Evolutionary conservation across 1,140 invertebrate species (phyloP).

Genomic region (Drosophila ogumai): DNA sequence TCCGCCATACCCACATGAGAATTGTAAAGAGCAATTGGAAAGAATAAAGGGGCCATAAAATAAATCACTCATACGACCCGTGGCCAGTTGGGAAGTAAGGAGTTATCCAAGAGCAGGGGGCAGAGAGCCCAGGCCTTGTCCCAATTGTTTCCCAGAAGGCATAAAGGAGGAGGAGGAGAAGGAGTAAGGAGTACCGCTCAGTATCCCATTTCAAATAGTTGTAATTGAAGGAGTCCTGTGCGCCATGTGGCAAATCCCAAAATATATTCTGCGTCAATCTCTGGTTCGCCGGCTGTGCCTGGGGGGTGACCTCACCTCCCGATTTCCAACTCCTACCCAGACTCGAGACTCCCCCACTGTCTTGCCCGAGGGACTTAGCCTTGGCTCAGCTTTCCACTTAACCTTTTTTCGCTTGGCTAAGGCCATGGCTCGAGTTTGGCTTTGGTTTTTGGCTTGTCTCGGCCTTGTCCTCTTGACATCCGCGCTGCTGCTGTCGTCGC

Average conservation of each 20-base stretch:
- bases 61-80: constrained; percentile 70
- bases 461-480: constrained; percentile 32
- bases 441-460: constrained; percentile 70
- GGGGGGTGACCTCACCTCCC: background rate
- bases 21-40: constrained; percentile 1
- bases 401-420: constrained; percentile 72
- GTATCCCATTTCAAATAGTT: constrained; percentile 72
- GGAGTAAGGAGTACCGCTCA: background rate
- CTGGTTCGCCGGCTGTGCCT: constrained; percentile 8
- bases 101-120: background rate
- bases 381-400: constrained; percentile 76
- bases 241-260: constrained; percentile 64
- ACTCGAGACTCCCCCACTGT: background rate
- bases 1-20: constrained; percentile 1
- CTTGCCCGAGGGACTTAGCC: constrained; percentile 36
- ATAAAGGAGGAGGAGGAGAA: background rate
- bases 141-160: background rate
- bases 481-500: constrained; percentile 18
- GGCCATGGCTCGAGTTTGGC: constrained; percentile 63
- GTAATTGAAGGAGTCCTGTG: constrained; percentile 67
- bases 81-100: constrained; percentile 12
- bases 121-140: background rate
- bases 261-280: constrained; percentile 71
- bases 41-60: constrained; percentile 46
- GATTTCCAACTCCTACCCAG: background rate